Conservation (phyloP, 2,113 vertebrate genomes). For the Dromaius novaehollandiae region DNA sequence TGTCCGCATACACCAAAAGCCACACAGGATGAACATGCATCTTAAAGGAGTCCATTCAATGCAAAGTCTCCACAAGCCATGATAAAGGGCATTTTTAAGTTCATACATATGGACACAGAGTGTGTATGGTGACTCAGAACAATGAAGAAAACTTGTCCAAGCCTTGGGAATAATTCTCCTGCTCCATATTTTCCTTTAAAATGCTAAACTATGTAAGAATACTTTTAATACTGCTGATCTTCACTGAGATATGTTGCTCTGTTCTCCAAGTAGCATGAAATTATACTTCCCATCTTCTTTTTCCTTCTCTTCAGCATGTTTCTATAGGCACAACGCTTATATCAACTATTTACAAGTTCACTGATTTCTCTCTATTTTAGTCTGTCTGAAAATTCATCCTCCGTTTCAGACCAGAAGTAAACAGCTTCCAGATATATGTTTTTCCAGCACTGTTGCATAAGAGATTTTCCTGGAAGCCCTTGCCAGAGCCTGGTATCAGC, state of each 20-base stretch:
- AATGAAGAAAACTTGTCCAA: background rate
- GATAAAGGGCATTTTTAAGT: background rate
- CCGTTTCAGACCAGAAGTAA: background rate
- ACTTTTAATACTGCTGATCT: background rate
- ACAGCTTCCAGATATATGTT: background rate
- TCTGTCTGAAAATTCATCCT: background rate
- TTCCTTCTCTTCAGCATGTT: background rate
- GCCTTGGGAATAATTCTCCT: background rate
- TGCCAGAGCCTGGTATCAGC: background rate
- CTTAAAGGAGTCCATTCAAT: background rate
- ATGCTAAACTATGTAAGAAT: background rate
- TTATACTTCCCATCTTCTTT: background rate
- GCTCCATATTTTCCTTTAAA: background rate
- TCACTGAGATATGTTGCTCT: background rate
- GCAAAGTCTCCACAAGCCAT: background rate
- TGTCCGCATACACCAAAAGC: background rate
- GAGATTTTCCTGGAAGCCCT: background rate
- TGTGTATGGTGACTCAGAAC: background rate
- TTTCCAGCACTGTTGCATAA: fast-evolving
- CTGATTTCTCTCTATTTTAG: background rate
- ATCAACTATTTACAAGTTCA: background rate
- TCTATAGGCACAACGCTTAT: background rate
- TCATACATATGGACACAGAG: background rate
- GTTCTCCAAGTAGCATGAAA: background rate
- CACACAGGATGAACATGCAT: fast-evolving